phyloP scores from a whole-genome alignment of 2,888 invertebrate species.

The Scrobipalpa atriplicella region DNA sequence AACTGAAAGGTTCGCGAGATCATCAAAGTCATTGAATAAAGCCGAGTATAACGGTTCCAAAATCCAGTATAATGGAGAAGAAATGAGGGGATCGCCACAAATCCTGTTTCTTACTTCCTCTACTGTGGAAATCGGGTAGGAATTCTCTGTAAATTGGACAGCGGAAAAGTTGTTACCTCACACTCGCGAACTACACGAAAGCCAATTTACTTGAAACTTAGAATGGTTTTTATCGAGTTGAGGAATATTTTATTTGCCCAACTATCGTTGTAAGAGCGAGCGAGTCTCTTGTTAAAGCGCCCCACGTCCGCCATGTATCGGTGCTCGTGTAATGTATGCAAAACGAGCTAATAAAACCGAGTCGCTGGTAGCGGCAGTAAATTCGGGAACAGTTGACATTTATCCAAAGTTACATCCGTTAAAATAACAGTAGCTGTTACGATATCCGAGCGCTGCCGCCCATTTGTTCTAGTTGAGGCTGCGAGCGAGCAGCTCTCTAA shows the following conservation, averaged over 20 bases:
- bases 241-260: slow-evolving; percentile 32
- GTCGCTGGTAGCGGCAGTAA: slow-evolving; percentile 68
- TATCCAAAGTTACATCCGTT: slow-evolving; percentile 81
- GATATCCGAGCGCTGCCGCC: slow-evolving; percentile 71
- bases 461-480: slow-evolving; percentile 74
- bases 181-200: slow-evolving; percentile 49
- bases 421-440: slow-evolving; percentile 77
- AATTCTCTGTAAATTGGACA: slow-evolving; percentile 62
- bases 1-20: slow-evolving; percentile 39
- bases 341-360: slow-evolving; percentile 75
- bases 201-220: slow-evolving; percentile 53
- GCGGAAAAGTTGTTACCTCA: slow-evolving; percentile 56
- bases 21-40: slow-evolving; percentile 44
- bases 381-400: slow-evolving; percentile 78
- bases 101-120: slow-evolving; percentile 50
- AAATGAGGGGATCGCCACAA: slow-evolving; percentile 51
- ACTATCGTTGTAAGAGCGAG: slow-evolving; percentile 30
- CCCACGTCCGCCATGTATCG: slow-evolving; percentile 57
- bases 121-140: slow-evolving; percentile 48
- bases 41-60: slow-evolving; percentile 45
- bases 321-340: slow-evolving; percentile 69
- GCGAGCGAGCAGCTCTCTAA: slow-evolving; percentile 51
- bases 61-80: slow-evolving; percentile 48
- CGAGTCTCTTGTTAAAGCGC: slow-evolving; percentile 39
- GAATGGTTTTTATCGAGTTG: slow-evolving; percentile 36